Base-by-base conservation (phyloP, 2,113 vertebrate species). In the Anser brachyrhynchus region DNA sequence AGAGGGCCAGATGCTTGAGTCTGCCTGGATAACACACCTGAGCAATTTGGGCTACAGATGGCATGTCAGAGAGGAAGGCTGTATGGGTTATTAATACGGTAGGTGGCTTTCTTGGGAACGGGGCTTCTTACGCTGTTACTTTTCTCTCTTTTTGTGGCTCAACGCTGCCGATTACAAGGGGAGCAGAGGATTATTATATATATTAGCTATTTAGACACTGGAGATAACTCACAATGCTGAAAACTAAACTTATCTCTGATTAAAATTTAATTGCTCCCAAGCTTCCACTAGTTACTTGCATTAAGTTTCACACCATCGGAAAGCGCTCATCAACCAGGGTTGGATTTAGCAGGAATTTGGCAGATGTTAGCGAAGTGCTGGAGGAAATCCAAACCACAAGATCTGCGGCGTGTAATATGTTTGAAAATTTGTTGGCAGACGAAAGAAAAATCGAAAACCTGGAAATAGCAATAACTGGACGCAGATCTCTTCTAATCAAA, bases 181-280 rank as follows among this genome's bases (percentile, higher is more conserved):
- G 35, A 87, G 52, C 67, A 78, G 65, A 80, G 23, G 54, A 69
- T 87, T 90, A 89, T 95, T 79, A 66, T 14, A 89, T 54, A 41
- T 93, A 93, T 72, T 88, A 79, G 95, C 86, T 84, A 82, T 84
- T 93, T 92, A 94, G 83, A 78, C 89, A 87, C 86, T 59, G 44
- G 80, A 94, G 92, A 89, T 95, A 95, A 84, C 90, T 95, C 83
- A 93, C 49, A 89, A 22, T 84, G 89, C 80, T 8, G 80, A 93
- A 84, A 96, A 90, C 73, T 87, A 84, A 97, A 90, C 92, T 93
- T 90, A 81, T 75, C 70, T 95, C 92, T 94, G 90, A 96, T 97
- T 96, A 93, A 96, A 96, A 96, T 97, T 93, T 97, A 96, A 97
- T 96, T 96, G 90, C 86, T 96, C 96, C 93, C 96, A 90, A 96